Evolutionary conservation across 1,140 invertebrate species (phyloP), one percentile per base, ranked within the genome.

Genomic region (Zaprionus inermis): DNA sequence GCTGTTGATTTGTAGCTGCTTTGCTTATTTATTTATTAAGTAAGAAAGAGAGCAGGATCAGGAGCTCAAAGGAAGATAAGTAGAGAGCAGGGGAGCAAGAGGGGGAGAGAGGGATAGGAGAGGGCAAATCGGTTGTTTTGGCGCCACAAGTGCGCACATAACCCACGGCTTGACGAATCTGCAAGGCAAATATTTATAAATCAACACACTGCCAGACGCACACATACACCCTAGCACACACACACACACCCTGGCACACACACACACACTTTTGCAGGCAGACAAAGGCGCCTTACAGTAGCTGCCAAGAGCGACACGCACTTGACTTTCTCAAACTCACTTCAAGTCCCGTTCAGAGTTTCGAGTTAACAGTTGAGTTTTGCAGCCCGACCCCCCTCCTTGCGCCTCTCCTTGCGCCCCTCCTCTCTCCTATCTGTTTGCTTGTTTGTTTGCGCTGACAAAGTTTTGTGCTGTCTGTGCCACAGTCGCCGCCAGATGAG

Each of bases 321-420:
- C 83, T 88, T 88, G 83, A 88, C 83, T 88, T 88, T 83, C 77
- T 79, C 79, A 88, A 88, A 89, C 83, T 88, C 84, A 89, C 83
- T 88, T 74, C 64, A 88, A 88, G 78, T 85, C 78, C 64, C 57
- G 55, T 78, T 78, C 79, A 77, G 68, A 44, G 64, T 71, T 66
- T 52, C 70, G 71, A 67, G 68, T 67, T 65, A 55, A 59, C 41
- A 65, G 72, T 60, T 71, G 36, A 61, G 69, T 66, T 32, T 44
- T 28, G 24, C 44, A 67, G 58, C 76, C 69, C 38, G n/a, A n/a
- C n/a, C 54, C 61, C 46, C 2, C 49, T 51, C 54, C n/a, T 5
- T 7, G 30, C 12, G 18, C 30, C 34, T 75, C n/a, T 30, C 55
- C 11, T 10, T 51, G 38, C 58, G 57, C 49, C 44, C 34, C 65